Percentiles rank a stretch among this genome's conserved stretches.
These are phyloP conservation scores for Phocoena sinus DNA, from an alignment of 2,113 vertebrate species.

Conservation along the genomic window DNA sequence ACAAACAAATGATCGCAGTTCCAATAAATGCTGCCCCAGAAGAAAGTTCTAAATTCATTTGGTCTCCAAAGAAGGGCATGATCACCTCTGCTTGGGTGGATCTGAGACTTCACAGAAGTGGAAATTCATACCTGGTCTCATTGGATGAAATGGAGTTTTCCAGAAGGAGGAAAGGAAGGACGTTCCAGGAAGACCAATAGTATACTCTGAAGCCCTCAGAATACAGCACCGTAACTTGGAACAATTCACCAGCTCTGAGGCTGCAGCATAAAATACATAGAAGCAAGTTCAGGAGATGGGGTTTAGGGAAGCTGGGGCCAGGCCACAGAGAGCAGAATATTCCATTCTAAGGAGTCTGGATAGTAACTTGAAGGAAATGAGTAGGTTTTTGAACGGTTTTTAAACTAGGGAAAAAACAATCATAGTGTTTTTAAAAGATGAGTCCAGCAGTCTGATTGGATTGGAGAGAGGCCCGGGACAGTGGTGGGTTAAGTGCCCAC, in stretches of 20 bases:
- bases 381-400: background rate
- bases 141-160: background rate
- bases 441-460: background rate
- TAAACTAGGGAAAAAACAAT: background rate
- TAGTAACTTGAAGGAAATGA: background rate
- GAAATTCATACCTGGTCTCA: background rate
- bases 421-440: background rate
- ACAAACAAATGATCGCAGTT: background rate
- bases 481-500: background rate
- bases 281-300: background rate
- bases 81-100: background rate
- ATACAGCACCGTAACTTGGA: too few relatives aligned
- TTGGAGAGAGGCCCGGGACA: too few relatives aligned
- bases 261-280: background rate
- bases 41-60: background rate
- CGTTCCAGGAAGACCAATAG: background rate
- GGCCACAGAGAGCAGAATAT: background rate
- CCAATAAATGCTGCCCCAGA: background rate
- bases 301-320: too few relatives aligned
- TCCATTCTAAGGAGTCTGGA: background rate
- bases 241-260: background rate
- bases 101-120: background rate
- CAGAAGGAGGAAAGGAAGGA: background rate
- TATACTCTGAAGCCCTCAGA: background rate
- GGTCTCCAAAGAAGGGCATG: background rate